Evolutionary conservation across 1,140 invertebrate genomes (phyloP), one percentile per base, ranked within the genome.

Genomic region (Drosophila pallidifrons): DNA sequence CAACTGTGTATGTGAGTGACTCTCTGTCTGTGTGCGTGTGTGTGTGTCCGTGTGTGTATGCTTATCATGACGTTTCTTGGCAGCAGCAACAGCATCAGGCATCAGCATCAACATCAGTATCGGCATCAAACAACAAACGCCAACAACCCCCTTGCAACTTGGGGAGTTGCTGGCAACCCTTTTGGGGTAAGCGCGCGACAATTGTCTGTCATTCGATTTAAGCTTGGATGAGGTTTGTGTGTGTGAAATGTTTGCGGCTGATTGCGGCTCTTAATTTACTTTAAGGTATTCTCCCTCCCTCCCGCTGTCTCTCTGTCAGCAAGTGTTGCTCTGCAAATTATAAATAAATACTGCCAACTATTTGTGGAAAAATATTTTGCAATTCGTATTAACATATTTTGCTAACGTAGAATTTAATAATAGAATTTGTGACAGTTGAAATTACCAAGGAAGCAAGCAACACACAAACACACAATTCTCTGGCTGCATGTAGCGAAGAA

Each of bases 51-150:
- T 63, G 35, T 38, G 55, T 45, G 76, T 81, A 74, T 71, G 81
- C 81, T 85, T 85, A 85, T 85, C 81, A 73, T 81, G 81, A 64
- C 81, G 85, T 78, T 85, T 85, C 81, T 85, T 85, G 81, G 81
- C 77, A 35, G 5, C 41, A 41, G 7, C 35, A 38, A 7, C 35
- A 10, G 35, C 35, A 80, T 25, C 20, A 25, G 20, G 20, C 20
- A 25, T 25, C 20, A 25, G 20, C 20, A 25, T 25, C 20, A 25
- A 25, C 20, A 25, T 25, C 20, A 25, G 20, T 25, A 25, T 80
- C 52, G 68, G 77, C 81, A 85, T 70, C 81, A 80, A 85, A 85
- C 81, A 85, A 77, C 81, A 85, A 78, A 59, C 64, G 64, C 35
- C 69, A 28, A 45, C 46, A 16, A 30, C 25, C 32, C n/a, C 35